A percentile compares a stretch with the other conserved stretches of the same genome.
Conservation (phyloP, 2,113 vertebrate species). For the Barbus barbus region DNA sequence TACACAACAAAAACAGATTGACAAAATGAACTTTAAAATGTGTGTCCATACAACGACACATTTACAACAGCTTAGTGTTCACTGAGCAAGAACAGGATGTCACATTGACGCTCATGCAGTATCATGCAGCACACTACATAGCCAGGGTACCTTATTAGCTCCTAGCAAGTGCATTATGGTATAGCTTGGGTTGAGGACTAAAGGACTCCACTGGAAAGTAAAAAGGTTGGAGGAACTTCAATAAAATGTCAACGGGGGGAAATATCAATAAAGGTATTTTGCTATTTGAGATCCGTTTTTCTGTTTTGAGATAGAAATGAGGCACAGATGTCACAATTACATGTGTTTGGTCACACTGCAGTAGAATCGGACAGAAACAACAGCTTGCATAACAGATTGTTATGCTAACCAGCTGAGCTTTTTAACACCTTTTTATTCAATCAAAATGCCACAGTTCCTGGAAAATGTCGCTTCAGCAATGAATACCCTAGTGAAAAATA, state of each 20-base stretch:
- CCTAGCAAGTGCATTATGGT: slow-evolving; percentile 99
- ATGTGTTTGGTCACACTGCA: background rate
- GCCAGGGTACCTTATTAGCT: slow-evolving; percentile 91
- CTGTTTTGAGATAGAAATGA: too few relatives aligned
- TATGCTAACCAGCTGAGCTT: slow-evolving; percentile 15
- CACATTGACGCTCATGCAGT: slow-evolving; percentile 65
- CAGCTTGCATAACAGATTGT: slow-evolving; percentile 5
- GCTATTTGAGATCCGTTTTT: background rate
- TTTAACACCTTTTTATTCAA: slow-evolving; percentile 20
- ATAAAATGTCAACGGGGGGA: slow-evolving; percentile 52
- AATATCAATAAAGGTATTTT: slow-evolving; percentile 3
- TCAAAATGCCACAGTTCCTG: slow-evolving; percentile 1
- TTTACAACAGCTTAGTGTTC: slow-evolving; percentile 3
- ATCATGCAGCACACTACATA: slow-evolving; percentile 76
- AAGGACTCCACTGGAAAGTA: slow-evolving; percentile 95
- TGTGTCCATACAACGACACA: slow-evolving; percentile 19
- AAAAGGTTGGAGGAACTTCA: slow-evolving; percentile 65
- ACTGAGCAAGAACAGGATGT: background rate
- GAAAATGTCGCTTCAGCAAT: background rate
- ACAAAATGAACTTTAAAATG: background rate
- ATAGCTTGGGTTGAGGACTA: slow-evolving; percentile 99
- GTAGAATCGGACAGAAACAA: slow-evolving; percentile 17
- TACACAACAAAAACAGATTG: background rate
- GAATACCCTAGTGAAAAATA: background rate
- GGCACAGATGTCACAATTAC: too few relatives aligned